Base-by-base conservation (phyloP, 2,888 invertebrate species). In the Trichogramma dendrolimi region DNA sequence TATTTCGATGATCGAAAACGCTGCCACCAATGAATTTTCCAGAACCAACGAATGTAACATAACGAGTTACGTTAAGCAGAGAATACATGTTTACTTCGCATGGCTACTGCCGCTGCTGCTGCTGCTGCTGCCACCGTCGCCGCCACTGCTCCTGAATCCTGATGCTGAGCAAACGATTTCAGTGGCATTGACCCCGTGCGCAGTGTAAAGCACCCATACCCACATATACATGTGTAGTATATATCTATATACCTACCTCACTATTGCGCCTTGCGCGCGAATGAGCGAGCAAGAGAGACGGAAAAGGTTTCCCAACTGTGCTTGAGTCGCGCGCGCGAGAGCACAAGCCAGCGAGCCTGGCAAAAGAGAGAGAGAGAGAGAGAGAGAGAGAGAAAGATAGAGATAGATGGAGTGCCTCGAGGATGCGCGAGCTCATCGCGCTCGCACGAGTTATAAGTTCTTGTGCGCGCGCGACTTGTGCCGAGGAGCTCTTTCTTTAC, bases 131-230 rank as follows among this genome's bases (percentile, higher is more conserved):
- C 51, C 48, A 4, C 61, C 60, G 27, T 2, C 27, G 27, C 27
- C 27, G 27, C 27, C 27, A 3, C 27, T 27, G 27, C 27, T 27
- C 27, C 27, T 27, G 27, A 27, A 27, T 27, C 27, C 27, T 27
- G 27, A 27, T 27, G 27, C 27, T 27, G 27, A 27, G 27, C 27
- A 27, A 27, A 27, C 27, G 27, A 27, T 27, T 27, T 27, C 27
- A 27, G 63, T 66, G 66, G 66, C 66, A 66, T 66, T 66, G 66
- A 66, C 66, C 66, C 63, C 66, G 63, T 63, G 61, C 61, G 61
- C 66, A 63, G 66, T 65, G 66, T 63, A 66, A 63, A 63, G 66
- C 63, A 27, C 27, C 27, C 49, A 4, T 49, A 27, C 27, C 27
- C 27, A 27, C 3, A 27, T 27, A 27, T 27, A 27, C 27, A 27